Base-by-base conservation (phyloP, 2,888 invertebrate species). In the Scrobipalpa costella region DNA sequence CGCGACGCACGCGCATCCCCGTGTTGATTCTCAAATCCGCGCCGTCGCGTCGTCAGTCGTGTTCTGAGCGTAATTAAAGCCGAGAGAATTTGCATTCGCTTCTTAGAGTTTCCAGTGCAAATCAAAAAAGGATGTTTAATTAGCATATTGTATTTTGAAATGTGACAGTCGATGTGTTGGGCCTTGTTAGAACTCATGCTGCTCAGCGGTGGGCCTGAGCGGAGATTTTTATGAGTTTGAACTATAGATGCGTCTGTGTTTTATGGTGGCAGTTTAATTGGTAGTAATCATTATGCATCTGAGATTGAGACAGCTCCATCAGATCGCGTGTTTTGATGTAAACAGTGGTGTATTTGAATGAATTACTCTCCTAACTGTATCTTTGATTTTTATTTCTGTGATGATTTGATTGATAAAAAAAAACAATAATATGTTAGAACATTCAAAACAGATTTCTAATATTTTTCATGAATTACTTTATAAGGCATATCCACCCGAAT, bases 111-210 rank as follows among this genome's bases (percentile, higher is more conserved):
- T 81, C 86, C 86, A 85, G 86, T 73, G 81, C 81, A 83, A 84
- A 84, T 84, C 80, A 84, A 86, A 86, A 87, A 87, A 84, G 81
- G 78, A 73, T 73, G 76, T 80, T 85, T 84, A 90, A 91, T 91
- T 90, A 90, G 90, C 91, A 91, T 91, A 90, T 90, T 90, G 89
- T 86, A 86, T 86, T 90, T 88, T 87, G 86, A 90, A 88, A 88
- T 88, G 89, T 90, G 90, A 90, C 83, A 88, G 86, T 86, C 88
- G 79, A 86, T 83, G 86, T 86, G 85, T 81, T 77, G 78, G 15
- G 27, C 33, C 33, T 34, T 52, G 50, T 55, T 55, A 34, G 55
- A 82, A 75, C 81, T 81, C 81, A 83, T 86, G 83, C 82, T 77
- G 81, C 88, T 84, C 89, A 85, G 87, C 84, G 90, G 89, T 88